Percentiles rank a stretch among this genome's conserved stretches.
These are phyloP conservation scores for Lethenteron reissneri DNA, from an alignment of 2,113 vertebrate genomes.

Conservation along the genomic window DNA sequence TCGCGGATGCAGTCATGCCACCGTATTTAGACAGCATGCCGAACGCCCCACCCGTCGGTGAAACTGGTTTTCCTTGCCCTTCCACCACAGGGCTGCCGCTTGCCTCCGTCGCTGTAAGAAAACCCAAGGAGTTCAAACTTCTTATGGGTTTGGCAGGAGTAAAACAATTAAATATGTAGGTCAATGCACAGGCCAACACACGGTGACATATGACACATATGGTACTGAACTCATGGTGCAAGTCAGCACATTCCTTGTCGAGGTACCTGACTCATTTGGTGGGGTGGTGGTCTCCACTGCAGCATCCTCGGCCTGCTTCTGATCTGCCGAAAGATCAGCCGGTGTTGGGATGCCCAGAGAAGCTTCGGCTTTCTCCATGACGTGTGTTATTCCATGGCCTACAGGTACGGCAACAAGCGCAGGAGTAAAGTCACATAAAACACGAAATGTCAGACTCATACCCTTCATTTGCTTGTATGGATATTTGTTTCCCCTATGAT, in stretches of 20 bases:
- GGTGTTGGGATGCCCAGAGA: slow-evolving; percentile 75
- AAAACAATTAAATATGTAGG: too few relatives aligned
- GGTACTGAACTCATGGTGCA: too few relatives aligned
- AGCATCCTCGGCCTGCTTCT: too few relatives aligned
- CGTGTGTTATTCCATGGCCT: slow-evolving; percentile 80
- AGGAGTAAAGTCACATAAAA: not conserved
- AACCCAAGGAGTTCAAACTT: too few relatives aligned
- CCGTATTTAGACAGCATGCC: slow-evolving; percentile 36
- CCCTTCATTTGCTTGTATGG: too few relatives aligned
- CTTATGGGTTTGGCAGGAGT: too few relatives aligned
- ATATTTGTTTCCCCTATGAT: too few relatives aligned
- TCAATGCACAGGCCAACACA: too few relatives aligned
- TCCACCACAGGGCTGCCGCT: not conserved
- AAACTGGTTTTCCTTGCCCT: slow-evolving; percentile 12
- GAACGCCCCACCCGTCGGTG: slow-evolving; percentile 32
- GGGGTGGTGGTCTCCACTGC: too few relatives aligned
- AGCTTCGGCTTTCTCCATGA: slow-evolving; percentile 86
- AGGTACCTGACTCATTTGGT: too few relatives aligned
- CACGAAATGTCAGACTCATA: not conserved
- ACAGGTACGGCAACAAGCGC: slow-evolving; percentile 12
- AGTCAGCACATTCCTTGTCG: too few relatives aligned
- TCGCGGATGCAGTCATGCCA: slow-evolving; percentile 23
- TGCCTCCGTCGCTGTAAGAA: not conserved
- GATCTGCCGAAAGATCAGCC: slow-evolving; percentile 35
- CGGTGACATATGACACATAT: too few relatives aligned